Base-by-base conservation (phyloP, 2,113 vertebrate species). In the Varanus komodoensis region DNA sequence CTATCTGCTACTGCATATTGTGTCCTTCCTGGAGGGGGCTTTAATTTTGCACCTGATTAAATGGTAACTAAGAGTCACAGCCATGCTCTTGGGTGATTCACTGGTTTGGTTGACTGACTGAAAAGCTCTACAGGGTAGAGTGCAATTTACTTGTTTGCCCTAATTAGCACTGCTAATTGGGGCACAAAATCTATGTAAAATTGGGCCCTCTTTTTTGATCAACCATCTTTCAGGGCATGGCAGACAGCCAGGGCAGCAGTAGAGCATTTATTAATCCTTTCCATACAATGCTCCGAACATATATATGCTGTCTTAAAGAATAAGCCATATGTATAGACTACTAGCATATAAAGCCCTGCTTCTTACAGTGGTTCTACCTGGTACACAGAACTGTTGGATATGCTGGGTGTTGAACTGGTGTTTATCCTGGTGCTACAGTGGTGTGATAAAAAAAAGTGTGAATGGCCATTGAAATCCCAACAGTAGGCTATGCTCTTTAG, bases 151-250 rank as follows among this genome's bases (percentile, higher is more conserved):
- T 97, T 95, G 94, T 96, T 97, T 97, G 97, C 97, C 97, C 97
- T 96, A 98, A 97, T 97, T 98, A 98, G 95, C 97, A 97, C 0
- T 97, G 97, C 96, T 97, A 98, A 98, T 96, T 98, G 96, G 97
- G 97, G 97, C 97, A 98, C 96, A 98, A 97, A 98, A 98, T 97
- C 84, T 80, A 89, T 91, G 93, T 83, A 94, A 95, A 94, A 94
- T 89, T 94, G 93, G 91, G 88, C 71, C 94, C 87, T 94, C 93
- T 92, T 95, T 95, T 54, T 75, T 88, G 38, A 86, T 91, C 91
- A 93, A 8, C 71, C 92, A 87, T 92, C 90, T 71, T 93, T 93
- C 89, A 91, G 89, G 80, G 74, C 95, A 91, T n/a, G 87, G 89
- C 91, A 87, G 91, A 48, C 3, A 23, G 93, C 92, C 86, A 82